Evolutionary conservation across 2,113 vertebrate genomes (phyloP), one percentile per base, ranked within the genome.

Genomic region (Cololabis saira): DNA sequence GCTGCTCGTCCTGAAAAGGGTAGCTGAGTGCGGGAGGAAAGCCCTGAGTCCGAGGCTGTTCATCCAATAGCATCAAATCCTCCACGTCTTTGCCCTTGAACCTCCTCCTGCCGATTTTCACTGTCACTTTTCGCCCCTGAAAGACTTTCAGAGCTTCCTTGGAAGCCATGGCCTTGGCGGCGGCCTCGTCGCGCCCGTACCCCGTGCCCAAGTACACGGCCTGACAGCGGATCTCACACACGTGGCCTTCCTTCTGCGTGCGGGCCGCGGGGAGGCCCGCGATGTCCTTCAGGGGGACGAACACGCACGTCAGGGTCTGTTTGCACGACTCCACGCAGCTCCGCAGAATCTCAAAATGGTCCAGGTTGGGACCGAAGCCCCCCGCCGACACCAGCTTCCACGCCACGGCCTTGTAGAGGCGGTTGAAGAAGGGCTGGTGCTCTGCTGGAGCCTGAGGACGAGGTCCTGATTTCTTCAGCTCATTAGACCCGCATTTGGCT

Each of bases 321-420:
- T 98, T 99, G 33, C 95, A 93, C 2, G 97, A 96, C 89, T 98
- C 96, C 58, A 96, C 92, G 7, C 96, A 97, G 37, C 93, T 93
- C 2, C 93, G 95, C 10, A 98, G 86, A 64, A 99, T 95, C 87
- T 97, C 96, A 11, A 91, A 95, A 5, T 98, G 96, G 85, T 98
- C 96, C 80, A 98, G 84, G 15, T 80, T 98, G 33, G 95, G 95
- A 15, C 95, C 96, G 56, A 98, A 97, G 50, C 97, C 98, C 24
- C 97, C 96, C 0, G 95, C 97, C 9, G 97, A 96, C 54, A 99
- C 98, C 80, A 98, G 78, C 83, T 98, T 99, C 98, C 98, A 99
- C 0, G 97, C 97, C 71, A 99, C 95, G 0, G 96, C 94, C 88
- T 99, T 99, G 90, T 98, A 99, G 1, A 99, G 94, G 84, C 96